Conservation (phyloP, 2,113 vertebrate genomes). For the Gobio gobio region DNA sequence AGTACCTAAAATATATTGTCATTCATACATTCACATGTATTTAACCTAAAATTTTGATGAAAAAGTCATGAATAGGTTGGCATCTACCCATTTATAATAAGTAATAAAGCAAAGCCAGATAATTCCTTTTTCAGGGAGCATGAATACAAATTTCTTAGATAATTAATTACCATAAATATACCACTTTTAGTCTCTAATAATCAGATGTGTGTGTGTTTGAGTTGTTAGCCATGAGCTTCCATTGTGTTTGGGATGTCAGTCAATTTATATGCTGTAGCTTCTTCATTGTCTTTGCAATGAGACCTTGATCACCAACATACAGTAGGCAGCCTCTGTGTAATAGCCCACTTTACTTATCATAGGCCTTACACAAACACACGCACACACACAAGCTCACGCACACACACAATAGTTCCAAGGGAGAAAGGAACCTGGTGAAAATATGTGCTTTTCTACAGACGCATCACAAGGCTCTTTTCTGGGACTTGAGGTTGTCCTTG, state of each 20-base stretch:
- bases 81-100: too few relatives aligned
- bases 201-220: neutral
- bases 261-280: neutral
- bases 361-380: neutral
- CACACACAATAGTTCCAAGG: neutral
- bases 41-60: too few relatives aligned
- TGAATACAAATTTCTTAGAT: too few relatives aligned
- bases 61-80: too few relatives aligned
- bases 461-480: conserved; percentile 11
- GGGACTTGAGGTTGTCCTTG: neutral
- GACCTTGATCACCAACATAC: neutral
- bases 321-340: neutral
- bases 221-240: neutral
- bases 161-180: too few relatives aligned
- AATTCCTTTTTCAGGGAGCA: too few relatives aligned
- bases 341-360: neutral
- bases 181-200: too few relatives aligned
- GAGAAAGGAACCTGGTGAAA: neutral
- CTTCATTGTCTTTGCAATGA: neutral
- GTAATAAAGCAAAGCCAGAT: too few relatives aligned
- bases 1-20: too few relatives aligned
- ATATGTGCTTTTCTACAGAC: neutral
- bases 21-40: too few relatives aligned
- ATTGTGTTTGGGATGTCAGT: neutral
- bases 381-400: too few relatives aligned